Evolutionary conservation across 2,797 vertebrate species (phyloP).

Genomic region (Amblyraja radiata): DNA sequence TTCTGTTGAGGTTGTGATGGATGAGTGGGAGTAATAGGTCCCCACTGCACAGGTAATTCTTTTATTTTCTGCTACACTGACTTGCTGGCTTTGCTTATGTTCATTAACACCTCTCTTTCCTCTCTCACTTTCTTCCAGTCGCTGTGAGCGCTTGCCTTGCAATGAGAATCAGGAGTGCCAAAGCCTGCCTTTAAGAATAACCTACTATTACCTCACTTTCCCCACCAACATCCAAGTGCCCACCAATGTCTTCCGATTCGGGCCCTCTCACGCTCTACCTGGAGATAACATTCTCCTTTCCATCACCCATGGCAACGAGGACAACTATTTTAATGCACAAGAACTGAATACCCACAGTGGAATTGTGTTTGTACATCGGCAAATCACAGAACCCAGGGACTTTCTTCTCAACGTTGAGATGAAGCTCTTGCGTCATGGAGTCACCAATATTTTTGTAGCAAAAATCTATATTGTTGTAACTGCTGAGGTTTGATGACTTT

Average conservation of each 20-base stretch:
- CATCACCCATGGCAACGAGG: slow-evolving; percentile 81
- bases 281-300: slow-evolving; percentile 83
- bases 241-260: slow-evolving; percentile 95
- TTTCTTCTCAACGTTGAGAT: slow-evolving; percentile 83
- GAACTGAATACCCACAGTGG: slow-evolving; percentile 69
- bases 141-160: slow-evolving; percentile 98
- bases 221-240: slow-evolving; percentile 88
- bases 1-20: background rate
- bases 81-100: slow-evolving; percentile 48
- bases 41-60: slow-evolving; percentile 20
- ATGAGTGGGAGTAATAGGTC: background rate
- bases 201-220: slow-evolving; percentile 95
- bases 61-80: slow-evolving; percentile 39
- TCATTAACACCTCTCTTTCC: slow-evolving; percentile 58
- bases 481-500: slow-evolving; percentile 52
- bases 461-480: slow-evolving; percentile 86
- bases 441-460: slow-evolving; percentile 74
- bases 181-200: slow-evolving; percentile 92
- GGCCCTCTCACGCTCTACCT: slow-evolving; percentile 72
- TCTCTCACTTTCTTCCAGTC: slow-evolving; percentile 71
- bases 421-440: slow-evolving; percentile 72
- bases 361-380: slow-evolving; percentile 75
- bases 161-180: slow-evolving; percentile 86
- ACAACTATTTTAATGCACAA: slow-evolving; percentile 75
- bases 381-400: slow-evolving; percentile 73